Conservation (phyloP, 1,140 invertebrate species). For the Anthonomus grandis region DNA sequence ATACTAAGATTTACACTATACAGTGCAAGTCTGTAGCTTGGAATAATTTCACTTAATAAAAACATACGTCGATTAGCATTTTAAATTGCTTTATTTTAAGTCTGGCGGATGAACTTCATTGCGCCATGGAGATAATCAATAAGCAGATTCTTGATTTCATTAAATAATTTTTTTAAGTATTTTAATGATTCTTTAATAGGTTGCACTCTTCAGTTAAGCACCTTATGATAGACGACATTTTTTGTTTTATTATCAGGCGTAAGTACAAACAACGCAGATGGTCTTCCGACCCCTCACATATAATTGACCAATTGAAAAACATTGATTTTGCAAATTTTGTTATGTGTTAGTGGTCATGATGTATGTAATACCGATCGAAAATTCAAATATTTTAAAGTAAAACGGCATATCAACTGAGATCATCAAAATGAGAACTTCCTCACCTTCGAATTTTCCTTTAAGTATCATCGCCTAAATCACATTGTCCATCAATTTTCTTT, state of each 20-base stretch:
- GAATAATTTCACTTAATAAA: too few species aligned
- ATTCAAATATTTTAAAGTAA: constrained; percentile 50
- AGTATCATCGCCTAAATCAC: constrained; percentile 51
- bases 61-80: too few species aligned
- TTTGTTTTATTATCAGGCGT: constrained; percentile 14
- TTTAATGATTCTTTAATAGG: too few species aligned
- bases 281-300: constrained; percentile 44
- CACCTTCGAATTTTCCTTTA: constrained; percentile 47
- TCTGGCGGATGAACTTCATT: too few species aligned
- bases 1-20: too few species aligned
- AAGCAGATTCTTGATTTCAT: too few species aligned
- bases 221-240: constrained; percentile 15
- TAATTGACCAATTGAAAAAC: constrained; percentile 45
- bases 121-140: too few species aligned
- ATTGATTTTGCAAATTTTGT: constrained; percentile 44
- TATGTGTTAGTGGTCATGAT: constrained; percentile 56
- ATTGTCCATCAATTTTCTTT: constrained; percentile 40
- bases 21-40: too few species aligned
- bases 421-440: constrained; percentile 50
- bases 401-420: constrained; percentile 46
- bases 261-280: constrained; percentile 23
- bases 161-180: too few species aligned
- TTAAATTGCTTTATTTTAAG: too few species aligned
- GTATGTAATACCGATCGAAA: constrained; percentile 52
- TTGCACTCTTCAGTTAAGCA: too few species aligned